Base-by-base conservation (phyloP, 2,797 vertebrate genomes). In the Helarctos malayanus region DNA sequence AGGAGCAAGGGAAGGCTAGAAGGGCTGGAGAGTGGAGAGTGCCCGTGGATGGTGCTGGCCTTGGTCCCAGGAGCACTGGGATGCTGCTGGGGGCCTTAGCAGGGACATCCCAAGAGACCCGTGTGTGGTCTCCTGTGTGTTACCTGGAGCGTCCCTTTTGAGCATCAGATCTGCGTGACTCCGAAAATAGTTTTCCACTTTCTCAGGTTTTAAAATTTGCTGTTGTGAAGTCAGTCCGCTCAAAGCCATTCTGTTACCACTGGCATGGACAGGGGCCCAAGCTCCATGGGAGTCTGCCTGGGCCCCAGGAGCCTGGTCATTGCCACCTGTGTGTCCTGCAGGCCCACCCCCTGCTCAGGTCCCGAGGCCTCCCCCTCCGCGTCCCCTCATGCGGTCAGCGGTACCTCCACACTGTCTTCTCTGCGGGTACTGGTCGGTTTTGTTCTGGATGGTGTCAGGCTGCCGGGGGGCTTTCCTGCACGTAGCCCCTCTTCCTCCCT, bases 351-450 rank as follows among this genome's bases (percentile, higher is more conserved):
- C 41, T 71, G 69, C 23, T 25, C 38, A 5, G 69, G 69, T 7
- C 38, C 68, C 3, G 12, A 73, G 38, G 69, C 38, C 69, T 25
- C 69, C 38, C 69, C 25, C 38, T 15, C 21, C 2, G 5, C 35
- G 2, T 45, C 38, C 69, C 23, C 69, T 8, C 3, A 11, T 27
- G 6, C 2, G 0, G 38, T 8, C 38, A 3, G 3, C 38, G 6
- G 38, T 25, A 38, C 38, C 38, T 45, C 69, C 69, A 45, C 38
- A 15, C 69, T 38, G 25, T 75, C 71, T 38, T 69, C 35, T 19
- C 0, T 2, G 13, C 0, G 7, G 12, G 23, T 7, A 1, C 3
- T 1, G 16, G 23, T 16, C 38, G 1, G 59, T 9, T n/a, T 21
- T 52, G 56, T 35, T 12, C 54, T 15, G 35, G 2, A 7, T 14